Percentiles rank a stretch among this genome's conserved stretches.
These are phyloP conservation scores for Nebria ingens DNA, from an alignment of 1,140 invertebrate species.

Conservation along the genomic window DNA sequence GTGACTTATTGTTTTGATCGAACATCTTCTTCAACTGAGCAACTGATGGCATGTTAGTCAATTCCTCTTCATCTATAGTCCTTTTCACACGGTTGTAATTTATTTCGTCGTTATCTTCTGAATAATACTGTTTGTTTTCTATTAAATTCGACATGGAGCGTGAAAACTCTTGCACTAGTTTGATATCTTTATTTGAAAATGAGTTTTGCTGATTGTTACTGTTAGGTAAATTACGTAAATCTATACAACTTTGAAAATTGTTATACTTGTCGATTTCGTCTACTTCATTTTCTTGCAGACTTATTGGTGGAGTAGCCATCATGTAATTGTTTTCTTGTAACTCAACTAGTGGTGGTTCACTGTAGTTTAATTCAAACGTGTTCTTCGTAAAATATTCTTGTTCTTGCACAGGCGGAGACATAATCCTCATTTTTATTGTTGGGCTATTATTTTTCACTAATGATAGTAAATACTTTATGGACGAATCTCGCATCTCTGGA, in stretches of 20 bases:
- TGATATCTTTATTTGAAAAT: not conserved
- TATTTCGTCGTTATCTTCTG: not conserved
- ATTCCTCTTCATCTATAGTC: not conserved
- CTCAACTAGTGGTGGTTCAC: no score
- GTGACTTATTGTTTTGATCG: conserved; percentile 7
- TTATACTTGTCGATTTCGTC: not conserved
- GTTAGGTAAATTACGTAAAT: not conserved
- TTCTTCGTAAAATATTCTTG: no score
- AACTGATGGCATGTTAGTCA: conserved; percentile 6
- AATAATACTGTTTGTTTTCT: not conserved
- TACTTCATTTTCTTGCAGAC: not conserved
- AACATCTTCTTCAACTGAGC: conserved; percentile 15
- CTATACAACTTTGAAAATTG: not conserved
- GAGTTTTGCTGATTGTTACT: not conserved
- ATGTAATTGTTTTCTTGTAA: no score
- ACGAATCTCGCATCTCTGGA: not conserved
- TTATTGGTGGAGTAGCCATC: not conserved
- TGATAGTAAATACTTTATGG: not conserved
- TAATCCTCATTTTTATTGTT: not conserved
- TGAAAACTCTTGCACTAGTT: not conserved
- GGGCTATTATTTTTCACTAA: not conserved
- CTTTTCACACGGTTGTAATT: not conserved
- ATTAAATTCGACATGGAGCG: not conserved
- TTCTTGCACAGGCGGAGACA: not conserved
- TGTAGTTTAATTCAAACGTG: no score